Evolutionary conservation across 35 echinoderm and acorn worm species (phyloP).

Genomic region (Anneissia japonica): DNA sequence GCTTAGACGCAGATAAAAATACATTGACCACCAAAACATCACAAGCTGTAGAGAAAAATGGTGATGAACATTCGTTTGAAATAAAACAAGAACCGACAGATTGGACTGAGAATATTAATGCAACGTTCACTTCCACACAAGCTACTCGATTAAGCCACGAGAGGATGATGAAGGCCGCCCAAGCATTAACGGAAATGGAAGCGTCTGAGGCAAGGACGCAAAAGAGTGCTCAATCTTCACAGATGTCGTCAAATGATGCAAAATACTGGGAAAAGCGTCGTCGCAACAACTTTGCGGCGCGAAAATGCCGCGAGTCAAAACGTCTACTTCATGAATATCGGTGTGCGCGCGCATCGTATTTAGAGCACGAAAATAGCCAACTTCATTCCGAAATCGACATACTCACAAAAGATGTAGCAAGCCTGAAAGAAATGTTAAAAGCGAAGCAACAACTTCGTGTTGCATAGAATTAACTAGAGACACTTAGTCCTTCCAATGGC

Average conservation of each 20-base stretch:
- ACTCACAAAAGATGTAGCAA: slow-evolving; percentile 51
- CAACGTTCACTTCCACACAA: neutral
- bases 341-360: slow-evolving; percentile 29
- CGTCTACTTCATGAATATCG: slow-evolving; percentile 27
- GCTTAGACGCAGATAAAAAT: neutral
- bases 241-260: neutral
- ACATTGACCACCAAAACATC: neutral
- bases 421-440: slow-evolving; percentile 42
- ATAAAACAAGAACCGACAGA: neutral
- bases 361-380: slow-evolving; percentile 66
- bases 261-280: slow-evolving; percentile 54
- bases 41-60: neutral
- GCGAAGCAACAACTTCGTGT: neutral
- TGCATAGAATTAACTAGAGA: neutral
- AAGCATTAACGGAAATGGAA: slow-evolving; percentile 25
- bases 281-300: slow-evolving; percentile 37
- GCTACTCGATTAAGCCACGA: neutral
- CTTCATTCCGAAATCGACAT: slow-evolving; percentile 46
- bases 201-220: slow-evolving; percentile 2
- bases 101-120: neutral
- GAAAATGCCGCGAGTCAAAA: slow-evolving; percentile 35
- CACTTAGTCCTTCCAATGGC: too few species aligned
- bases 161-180: slow-evolving; percentile 41
- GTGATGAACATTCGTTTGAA: neutral
- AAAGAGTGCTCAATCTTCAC: neutral